A percentile compares a stretch with the other conserved stretches of the same genome.
Conservation (phyloP, 2,113 vertebrate species). For the Montifringilla adamsi region DNA sequence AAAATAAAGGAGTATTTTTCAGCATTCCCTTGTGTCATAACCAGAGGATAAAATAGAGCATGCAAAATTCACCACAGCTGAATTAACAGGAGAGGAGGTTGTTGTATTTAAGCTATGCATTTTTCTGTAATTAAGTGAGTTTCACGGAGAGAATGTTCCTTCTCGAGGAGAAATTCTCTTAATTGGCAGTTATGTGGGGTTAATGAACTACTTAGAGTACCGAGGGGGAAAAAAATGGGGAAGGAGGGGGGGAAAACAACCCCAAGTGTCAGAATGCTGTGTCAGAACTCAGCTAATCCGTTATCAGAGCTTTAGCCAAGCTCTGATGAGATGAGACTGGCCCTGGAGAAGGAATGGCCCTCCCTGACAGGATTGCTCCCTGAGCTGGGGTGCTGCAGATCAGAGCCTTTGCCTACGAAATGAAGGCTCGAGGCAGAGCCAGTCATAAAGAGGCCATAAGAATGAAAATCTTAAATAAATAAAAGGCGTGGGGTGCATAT, state of each 20-base stretch:
- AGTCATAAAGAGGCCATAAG: background rate
- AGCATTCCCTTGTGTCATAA: background rate
- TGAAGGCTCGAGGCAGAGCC: background rate
- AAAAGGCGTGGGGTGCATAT: background rate
- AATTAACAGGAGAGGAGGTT: constrained; percentile 2
- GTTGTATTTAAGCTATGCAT: background rate
- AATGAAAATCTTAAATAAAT: background rate
- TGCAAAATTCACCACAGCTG: background rate
- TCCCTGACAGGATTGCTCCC: rapidly evolving
- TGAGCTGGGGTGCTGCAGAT: background rate
- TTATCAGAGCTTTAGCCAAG: background rate
- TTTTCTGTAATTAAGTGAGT: constrained; percentile 23
- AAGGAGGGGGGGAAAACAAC: background rate
- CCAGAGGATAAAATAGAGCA: background rate
- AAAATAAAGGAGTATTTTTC: background rate
- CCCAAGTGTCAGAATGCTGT: background rate
- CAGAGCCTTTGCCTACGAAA: background rate
- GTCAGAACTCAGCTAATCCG: background rate
- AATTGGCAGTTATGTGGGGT: background rate
- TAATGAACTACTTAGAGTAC: constrained; percentile 26
- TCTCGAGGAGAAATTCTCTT: background rate
- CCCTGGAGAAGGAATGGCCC: background rate
- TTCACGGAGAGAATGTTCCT: background rate
- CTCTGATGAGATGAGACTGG: background rate
- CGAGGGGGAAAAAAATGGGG: background rate